Base-by-base conservation (phyloP, 37 sponge, comb jelly and placozoan species). In the Halichondria panicea region DNA sequence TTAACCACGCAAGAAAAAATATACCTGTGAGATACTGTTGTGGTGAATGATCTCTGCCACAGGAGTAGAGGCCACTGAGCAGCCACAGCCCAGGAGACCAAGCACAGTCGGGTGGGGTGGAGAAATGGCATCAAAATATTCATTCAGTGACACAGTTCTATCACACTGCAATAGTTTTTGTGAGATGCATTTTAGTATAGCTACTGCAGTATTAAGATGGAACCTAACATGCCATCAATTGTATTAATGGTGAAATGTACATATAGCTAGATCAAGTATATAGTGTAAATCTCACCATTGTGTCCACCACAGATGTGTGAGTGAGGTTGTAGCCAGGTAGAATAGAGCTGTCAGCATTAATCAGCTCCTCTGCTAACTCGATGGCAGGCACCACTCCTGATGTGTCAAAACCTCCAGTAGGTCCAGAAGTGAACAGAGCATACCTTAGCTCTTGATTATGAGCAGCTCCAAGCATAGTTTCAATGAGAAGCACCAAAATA, bases 21-120 rank as follows among this genome's bases (percentile, higher is more conserved):
- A 6, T 63, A 76, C 76, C 52, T 76, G 76, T 22, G 76, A 76
- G 27, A 76, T 76, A 18, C 63, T 76, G 64, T 64, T 63, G 3
- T 76, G 63, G 46, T 76, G 76, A 11, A 35, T 76, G 53, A 76
- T 76, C 34, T 62, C 76, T 30, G 76, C 76, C 2, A 76, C 64
- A 13, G 76, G 76, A 45, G 62, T 53, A 63, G 53, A 63, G 35
- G 76, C 63, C 45, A 63, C 64, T 37, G 76, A 76, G 13, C 76
- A 76, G 27, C 76, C 76, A 76, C 76, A 76, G n/a, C 76, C 76
- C 24, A 76, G 27, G n/a, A 76, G 30, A 4, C 36, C 76, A 27
- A 76, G 27, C 64, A 40, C 41, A 36, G 46, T 30, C 9, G 63
- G 34, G 30, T 40, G 22, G 18, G 34, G 19, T 25, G 43, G 45